Base-by-base conservation (phyloP, 2,113 vertebrate species). In the Raphicerus campestris region DNA sequence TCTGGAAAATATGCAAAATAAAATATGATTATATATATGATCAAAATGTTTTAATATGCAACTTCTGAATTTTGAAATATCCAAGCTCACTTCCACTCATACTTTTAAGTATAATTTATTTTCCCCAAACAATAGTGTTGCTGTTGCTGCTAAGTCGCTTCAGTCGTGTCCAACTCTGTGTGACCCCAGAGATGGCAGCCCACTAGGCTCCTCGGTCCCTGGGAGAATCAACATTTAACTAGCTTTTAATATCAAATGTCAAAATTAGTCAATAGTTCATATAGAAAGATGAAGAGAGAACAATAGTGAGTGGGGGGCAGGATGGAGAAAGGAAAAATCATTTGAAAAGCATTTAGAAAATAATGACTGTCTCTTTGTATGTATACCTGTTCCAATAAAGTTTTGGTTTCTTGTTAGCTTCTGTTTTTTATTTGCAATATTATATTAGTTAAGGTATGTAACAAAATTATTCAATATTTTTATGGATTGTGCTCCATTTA, bases 41-140 rank as follows among this genome's bases (percentile, higher is more conserved):
- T 49, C 58, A 58, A 49, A 77, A 17, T 42, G 10, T 35, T 96
- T 77, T 45, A 73, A 49, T 66, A 42, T 58, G n/a, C 9, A 19
- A 26, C 35, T 32, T 85, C 8, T 92, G 30, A 63, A 60, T 83
- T 96, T 7, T 83, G 42, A 94, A 87, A 89, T 92, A 56, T 7
- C 1, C 10, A 39, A 53, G 1, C 80, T 85, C 55, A 35, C 17
- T 49, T 58, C 22, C 22, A 30, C n/a, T 61, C 14, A 53, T 77
- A 87, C 58, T 20, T 82, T 78, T 42, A n/a, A 70, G 15, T 55
- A 22, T 26, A 42, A 24, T 10, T 70, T 56, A 22, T 94, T 58
- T 73, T 56, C 9, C 26, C 26, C 20, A 61, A 45, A 58, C 9
- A 75, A 49, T 13, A 60, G 14, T 28, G 30, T 30, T 60, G 4